These are phyloP conservation scores for Trachythela sp. DNA, from an alignment of 64 coral and sea anemone species.

Conservation along the genomic window DNA sequence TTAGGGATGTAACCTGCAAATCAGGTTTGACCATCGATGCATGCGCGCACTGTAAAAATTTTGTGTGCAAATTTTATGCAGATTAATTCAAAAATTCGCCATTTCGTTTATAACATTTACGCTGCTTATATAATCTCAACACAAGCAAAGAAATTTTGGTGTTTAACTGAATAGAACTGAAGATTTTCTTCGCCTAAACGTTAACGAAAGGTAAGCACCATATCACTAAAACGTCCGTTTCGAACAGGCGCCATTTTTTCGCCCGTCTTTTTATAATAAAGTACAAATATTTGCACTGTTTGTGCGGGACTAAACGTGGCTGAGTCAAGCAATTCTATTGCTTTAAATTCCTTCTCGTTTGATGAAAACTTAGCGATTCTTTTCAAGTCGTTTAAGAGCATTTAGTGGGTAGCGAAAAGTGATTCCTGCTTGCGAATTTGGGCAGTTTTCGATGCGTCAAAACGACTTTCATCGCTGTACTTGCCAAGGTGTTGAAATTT, in stretches of 20 bases:
- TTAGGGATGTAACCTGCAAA: background rate
- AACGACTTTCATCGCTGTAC: background rate
- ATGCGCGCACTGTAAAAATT: background rate
- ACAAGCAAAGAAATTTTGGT: background rate
- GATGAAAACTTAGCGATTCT: background rate
- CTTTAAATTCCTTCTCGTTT: background rate
- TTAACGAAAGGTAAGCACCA: background rate
- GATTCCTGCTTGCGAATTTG: background rate
- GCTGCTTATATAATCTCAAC: background rate
- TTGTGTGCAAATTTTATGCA: conserved; percentile 24
- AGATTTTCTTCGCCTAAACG: background rate
- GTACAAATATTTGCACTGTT: background rate
- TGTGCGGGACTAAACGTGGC: background rate
- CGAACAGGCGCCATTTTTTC: background rate
- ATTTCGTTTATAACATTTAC: background rate
- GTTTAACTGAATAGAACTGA: background rate
- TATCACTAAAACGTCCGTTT: background rate
- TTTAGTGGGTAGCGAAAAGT: background rate
- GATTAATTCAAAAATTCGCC: conserved; percentile 2
- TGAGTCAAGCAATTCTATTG: background rate
- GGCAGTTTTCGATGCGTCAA: background rate
- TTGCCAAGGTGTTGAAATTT: background rate
- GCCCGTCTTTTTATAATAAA: background rate
- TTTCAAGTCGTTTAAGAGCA: background rate
- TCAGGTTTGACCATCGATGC: background rate